A percentile compares a stretch with the other conserved stretches of the same genome.
phyloP scores from a whole-genome alignment of 2,888 invertebrate species.

The Leptopilina myrica region DNA sequence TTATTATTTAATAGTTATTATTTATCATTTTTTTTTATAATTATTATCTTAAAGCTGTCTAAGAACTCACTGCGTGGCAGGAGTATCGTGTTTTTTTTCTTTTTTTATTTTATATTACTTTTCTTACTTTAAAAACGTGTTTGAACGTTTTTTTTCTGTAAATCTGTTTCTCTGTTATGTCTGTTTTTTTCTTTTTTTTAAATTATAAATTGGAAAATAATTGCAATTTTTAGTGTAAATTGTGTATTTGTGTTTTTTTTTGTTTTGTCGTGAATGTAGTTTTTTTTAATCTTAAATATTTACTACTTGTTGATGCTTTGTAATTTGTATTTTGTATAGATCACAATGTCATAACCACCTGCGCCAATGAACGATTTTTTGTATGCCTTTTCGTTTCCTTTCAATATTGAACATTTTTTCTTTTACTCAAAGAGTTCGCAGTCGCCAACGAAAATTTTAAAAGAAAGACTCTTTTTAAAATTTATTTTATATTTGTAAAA shows the following conservation, averaged over 20 bases:
- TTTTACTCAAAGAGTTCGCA: constrained; percentile 2
- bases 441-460: neutral
- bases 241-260: constrained; percentile 47
- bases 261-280: constrained; percentile 49
- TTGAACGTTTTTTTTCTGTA: constrained; percentile 45
- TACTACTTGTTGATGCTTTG: constrained; percentile 73
- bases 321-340: constrained; percentile 73
- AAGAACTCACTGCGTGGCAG: constrained; percentile 75
- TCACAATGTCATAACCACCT: constrained; percentile 74
- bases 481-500: no score
- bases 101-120: constrained; percentile 63
- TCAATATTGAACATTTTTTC: constrained; percentile 35
- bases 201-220: constrained; percentile 43
- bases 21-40: constrained; percentile 69
- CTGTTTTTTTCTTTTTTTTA: constrained; percentile 46
- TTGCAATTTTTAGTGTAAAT: constrained; percentile 22
- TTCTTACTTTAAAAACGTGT: constrained; percentile 54
- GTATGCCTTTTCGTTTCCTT: constrained; percentile 65
- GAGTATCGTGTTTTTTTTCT: constrained; percentile 65
- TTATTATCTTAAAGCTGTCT: constrained; percentile 75
- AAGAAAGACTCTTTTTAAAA: no score
- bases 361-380: constrained; percentile 67
- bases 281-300: constrained; percentile 68
- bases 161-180: constrained; percentile 46
- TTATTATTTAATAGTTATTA: constrained; percentile 75